Evolutionary conservation across 1,140 invertebrate species (phyloP), one percentile per base, ranked within the genome.

Genomic region (Hormaphis cornu): DNA sequence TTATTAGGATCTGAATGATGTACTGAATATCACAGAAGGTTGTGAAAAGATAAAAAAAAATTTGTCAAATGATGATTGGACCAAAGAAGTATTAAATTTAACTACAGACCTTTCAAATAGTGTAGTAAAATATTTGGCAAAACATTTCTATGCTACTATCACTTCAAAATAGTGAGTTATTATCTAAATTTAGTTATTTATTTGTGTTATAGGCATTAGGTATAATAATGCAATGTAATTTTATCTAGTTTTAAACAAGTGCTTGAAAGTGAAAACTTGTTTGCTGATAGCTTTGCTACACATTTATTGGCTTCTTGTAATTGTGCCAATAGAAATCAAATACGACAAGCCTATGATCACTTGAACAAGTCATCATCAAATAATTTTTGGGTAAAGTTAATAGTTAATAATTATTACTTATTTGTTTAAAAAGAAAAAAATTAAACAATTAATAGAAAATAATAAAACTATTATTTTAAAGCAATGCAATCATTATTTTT

Each of bases 21-120:
- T 87, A 26, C 76, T 87, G 44, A 84, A 86, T 73, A 85, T 82
- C 12, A 83, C 86, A 72, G 82, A 88, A 76, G 82, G 84, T 63
- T 88, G 87, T 75, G 87, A 89, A 73, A 84, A 86, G 74, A 74
- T 89, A 1, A 75, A 88, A 37, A 82, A 83, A 20, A 84, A 84
- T 22, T 76, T 89, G 28, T 85, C 87, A 6, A 82, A 83, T 72
- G 84, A 87, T 16, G 82, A 86, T 56, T 89, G 87, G 87, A 85
- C 87, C 8, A 85, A 87, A 59, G 82, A 86, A 18, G 82, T 89
- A 30, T 83, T 84, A 72, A 80, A 83, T 72, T 77, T 88, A 61
- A 84, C 85, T 8, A 82, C 85, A 3, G 85, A 86, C 75, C 80
- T 89, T 3, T 75, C 87, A 14, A 86, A 88, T 71, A 81, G 84